Base-by-base conservation (phyloP, 2,888 invertebrate genomes). In the Capitulum mitella region DNA sequence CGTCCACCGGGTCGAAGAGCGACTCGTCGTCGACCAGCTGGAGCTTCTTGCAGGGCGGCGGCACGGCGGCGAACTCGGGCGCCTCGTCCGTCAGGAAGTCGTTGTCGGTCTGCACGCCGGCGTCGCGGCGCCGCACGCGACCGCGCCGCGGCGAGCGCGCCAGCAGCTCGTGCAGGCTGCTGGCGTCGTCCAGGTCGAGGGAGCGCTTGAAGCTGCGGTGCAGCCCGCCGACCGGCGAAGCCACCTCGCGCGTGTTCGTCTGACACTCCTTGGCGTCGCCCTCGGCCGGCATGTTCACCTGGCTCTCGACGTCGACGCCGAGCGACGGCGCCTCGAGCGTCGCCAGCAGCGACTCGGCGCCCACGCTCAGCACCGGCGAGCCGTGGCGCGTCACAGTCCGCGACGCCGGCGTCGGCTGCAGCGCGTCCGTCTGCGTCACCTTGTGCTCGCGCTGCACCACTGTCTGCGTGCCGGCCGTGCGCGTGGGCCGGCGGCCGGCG, bases 1-100 rank as follows among this genome's bases (percentile, higher is more conserved):
- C 77, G 77, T 81, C 81, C 40, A 80, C 34, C 22, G 77, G 78
- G 6, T 77, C 77, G 70, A 81, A 78, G 82, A 80, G 77, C 3
- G 43, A 1, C 10, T 48, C 46, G 10, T 48, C 22, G 8, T 58
- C 77, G 26, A 84, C 81, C 80, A 84, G 82, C 75, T 83, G 83
- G 16, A 80, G 78, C 79, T 84, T 84, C 64, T 82, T 81, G 79
- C 81, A 82, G 37, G 82, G 82, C 1, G 84, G 84, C 1, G 84
- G 83, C 14, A 83, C 79, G n/a, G 84, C 83, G 1, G 83, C 83
- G 77, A 82, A 84, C 77, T 84, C 83, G 10, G 84, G 83, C 1
- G 83, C 81, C 75, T 83, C 84, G 74, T 84, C 84, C 1, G 83
- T 83, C 54, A 83, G 79, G 22, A 82, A 82, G 77, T 84, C 83